Percentiles rank a stretch among this genome's conserved stretches.
Evolutionary conservation across 2,797 vertebrate species (phyloP).

Genomic region (Sarcoramphus papa): DNA sequence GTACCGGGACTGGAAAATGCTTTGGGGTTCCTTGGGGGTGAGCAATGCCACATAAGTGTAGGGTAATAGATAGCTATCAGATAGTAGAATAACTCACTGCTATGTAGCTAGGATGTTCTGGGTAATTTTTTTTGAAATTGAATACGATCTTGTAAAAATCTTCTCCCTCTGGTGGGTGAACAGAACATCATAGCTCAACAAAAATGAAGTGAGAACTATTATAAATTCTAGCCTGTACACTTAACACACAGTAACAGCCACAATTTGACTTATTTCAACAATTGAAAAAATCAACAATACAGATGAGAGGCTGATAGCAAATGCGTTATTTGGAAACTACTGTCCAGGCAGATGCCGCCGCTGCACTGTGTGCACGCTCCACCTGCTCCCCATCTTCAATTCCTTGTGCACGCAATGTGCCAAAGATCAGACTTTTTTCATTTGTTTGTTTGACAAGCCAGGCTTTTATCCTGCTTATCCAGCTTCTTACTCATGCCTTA

Average conservation of each 20-base stretch:
- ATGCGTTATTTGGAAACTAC: neutral
- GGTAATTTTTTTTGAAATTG: neutral
- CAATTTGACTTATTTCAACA: neutral
- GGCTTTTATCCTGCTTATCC: neutral
- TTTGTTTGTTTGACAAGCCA: neutral
- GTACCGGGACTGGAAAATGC: neutral
- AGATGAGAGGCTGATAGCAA: neutral
- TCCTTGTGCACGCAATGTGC: neutral
- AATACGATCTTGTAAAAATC: neutral
- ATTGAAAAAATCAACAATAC: neutral
- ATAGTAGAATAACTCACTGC: neutral
- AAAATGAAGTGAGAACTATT: neutral
- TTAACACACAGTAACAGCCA: neutral
- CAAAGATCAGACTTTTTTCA: neutral
- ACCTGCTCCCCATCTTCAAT: neutral
- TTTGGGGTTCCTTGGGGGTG: neutral
- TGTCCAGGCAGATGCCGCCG: neutral
- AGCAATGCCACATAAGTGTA: fast-evolving
- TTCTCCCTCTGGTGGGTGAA: neutral
- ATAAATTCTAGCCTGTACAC: neutral
- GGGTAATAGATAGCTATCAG: neutral
- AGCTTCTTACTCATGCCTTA: neutral
- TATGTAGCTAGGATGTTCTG: neutral
- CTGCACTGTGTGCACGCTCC: neutral
- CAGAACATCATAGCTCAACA: neutral